phyloP scores from a whole-genome alignment of 2,888 invertebrate species.

The Agonopterix arenella region DNA sequence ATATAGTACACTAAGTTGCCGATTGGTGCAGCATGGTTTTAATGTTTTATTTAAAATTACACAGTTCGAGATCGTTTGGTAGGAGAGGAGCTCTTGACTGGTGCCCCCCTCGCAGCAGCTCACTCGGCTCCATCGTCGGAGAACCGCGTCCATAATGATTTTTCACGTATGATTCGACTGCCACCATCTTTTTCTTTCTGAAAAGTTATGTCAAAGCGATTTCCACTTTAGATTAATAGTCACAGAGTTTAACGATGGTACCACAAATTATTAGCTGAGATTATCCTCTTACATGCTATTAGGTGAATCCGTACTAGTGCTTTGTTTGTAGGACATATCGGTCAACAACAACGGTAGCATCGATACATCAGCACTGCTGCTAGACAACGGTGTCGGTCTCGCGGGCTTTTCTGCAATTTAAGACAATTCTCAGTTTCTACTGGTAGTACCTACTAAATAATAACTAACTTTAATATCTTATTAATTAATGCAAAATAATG shows the following conservation, averaged over 20 bases:
- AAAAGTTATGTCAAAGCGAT: background rate
- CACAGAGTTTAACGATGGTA: conserved; percentile 8
- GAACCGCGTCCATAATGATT: conserved; percentile 32
- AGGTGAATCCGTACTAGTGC: conserved; percentile 21
- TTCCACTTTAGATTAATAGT: background rate
- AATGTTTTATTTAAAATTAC: background rate
- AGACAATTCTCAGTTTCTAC: too few species aligned
- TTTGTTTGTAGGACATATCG: conserved; percentile 5
- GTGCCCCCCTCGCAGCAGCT: conserved; percentile 15
- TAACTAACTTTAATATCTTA: too few species aligned
- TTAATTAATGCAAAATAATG: too few species aligned
- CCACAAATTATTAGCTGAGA: too few species aligned
- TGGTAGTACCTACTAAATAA: too few species aligned
- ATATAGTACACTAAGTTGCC: too few species aligned
- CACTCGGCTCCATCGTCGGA: conserved; percentile 11
- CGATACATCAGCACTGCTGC: too few species aligned
- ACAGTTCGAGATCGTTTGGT: conserved; percentile 20
- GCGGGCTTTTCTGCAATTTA: too few species aligned
- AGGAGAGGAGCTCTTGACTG: conserved; percentile 41
- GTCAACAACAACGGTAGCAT: too few species aligned
- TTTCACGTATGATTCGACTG: conserved; percentile 49
- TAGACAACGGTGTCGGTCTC: too few species aligned
- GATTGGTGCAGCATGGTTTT: too few species aligned
- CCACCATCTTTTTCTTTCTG: conserved; percentile 45
- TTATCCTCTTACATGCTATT: too few species aligned